A percentile compares a stretch with the other conserved stretches of the same genome.
phyloP scores from a whole-genome alignment of 1,140 invertebrate species.

The Alviniconcha marisindica region DNA sequence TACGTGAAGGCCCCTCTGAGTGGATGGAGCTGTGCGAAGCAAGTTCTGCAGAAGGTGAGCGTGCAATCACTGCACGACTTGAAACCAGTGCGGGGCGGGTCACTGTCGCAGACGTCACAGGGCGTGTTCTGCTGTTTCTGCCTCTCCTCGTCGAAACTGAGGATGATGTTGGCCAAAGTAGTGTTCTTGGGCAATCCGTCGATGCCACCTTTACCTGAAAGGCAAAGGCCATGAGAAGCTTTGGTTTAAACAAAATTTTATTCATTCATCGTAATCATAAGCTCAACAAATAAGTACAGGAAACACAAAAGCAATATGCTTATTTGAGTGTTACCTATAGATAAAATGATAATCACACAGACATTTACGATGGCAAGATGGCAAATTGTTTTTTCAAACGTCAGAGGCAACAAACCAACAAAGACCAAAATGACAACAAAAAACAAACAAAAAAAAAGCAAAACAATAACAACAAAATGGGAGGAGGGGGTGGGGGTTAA shows the following conservation, averaged over 20 bases:
- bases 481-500: too few species aligned
- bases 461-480: too few species aligned
- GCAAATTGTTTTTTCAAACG: too few species aligned
- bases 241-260: too few species aligned
- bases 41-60: conserved; percentile 42
- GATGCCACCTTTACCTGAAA: conserved; percentile 36
- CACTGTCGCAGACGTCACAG: conserved; percentile 47
- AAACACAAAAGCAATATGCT: not conserved
- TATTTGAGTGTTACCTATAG: too few species aligned
- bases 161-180: conserved; percentile 47
- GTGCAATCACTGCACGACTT: conserved; percentile 48
- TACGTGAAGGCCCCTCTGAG: conserved; percentile 49
- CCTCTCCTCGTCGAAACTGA: conserved; percentile 45
- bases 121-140: not conserved
- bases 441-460: too few species aligned
- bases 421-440: too few species aligned
- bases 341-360: too few species aligned
- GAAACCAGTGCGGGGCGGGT: conserved; percentile 40
- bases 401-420: too few species aligned
- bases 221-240: not conserved
- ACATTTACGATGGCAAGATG: too few species aligned
- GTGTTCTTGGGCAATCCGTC: conserved; percentile 44
- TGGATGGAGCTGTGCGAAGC: conserved; percentile 48
- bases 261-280: not conserved
- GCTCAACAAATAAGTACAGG: not conserved